Percentiles rank a stretch among this genome's conserved stretches.
Evolutionary conservation across 2,888 invertebrate genomes (phyloP).

Genomic region (Cosmopolites sordidus): DNA sequence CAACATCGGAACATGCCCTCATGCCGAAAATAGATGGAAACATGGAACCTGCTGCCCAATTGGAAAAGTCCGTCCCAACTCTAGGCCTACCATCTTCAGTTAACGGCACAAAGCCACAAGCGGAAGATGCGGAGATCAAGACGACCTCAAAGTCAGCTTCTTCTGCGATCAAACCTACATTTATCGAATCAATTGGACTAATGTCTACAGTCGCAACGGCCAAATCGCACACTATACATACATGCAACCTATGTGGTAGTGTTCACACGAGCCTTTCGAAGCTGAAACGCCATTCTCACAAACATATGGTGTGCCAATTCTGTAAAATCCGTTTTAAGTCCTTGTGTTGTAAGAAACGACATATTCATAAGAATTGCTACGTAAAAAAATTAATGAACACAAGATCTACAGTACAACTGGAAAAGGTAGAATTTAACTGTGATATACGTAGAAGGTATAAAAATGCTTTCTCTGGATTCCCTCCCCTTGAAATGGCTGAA

Average conservation of each 20-base stretch:
- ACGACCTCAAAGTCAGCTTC: too few species aligned
- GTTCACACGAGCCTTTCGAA: slow-evolving; percentile 24
- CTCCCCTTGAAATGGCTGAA: not conserved
- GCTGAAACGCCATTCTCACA: slow-evolving; percentile 29
- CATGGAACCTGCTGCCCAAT: not conserved
- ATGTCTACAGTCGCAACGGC: slow-evolving; percentile 13
- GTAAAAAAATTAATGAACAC: slow-evolving; percentile 28
- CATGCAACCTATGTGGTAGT: slow-evolving; percentile 34
- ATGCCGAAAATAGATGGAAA: too few species aligned
- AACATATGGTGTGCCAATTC: slow-evolving; percentile 34
- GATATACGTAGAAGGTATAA: slow-evolving; percentile 26
- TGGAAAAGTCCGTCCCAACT: too few species aligned
- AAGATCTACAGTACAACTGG: slow-evolving; percentile 25
- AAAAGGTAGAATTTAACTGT: slow-evolving; percentile 28
- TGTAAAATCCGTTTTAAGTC: slow-evolving; percentile 31
- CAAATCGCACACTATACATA: slow-evolving; percentile 16
- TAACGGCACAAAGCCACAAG: not conserved
- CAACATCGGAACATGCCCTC: too few species aligned
- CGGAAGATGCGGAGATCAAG: not conserved
- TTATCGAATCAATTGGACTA: slow-evolving; percentile 24
- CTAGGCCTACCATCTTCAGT: too few species aligned
- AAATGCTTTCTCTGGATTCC: slow-evolving; percentile 24
- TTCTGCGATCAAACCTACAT: slow-evolving; percentile 12
- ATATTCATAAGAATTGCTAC: slow-evolving; percentile 28
- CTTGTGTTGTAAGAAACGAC: slow-evolving; percentile 27